Evolutionary conservation across 2,888 invertebrate genomes (phyloP).

Genomic region (Sarcophaga rosellei): DNA sequence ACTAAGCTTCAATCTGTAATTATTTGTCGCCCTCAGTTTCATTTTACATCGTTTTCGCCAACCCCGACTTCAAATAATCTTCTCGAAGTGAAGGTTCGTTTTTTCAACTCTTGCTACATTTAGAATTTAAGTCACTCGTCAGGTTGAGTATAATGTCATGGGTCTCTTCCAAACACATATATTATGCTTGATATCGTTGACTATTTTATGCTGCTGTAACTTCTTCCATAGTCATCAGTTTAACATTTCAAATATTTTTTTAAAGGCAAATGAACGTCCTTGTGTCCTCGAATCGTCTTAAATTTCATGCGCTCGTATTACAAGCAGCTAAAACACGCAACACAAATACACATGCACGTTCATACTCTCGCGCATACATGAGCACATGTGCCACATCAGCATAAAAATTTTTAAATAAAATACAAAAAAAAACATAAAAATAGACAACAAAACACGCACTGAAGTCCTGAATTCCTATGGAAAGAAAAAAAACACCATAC

Average conservation of each 20-base stretch:
- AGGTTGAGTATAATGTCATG: too few species aligned
- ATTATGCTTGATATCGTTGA: too few species aligned
- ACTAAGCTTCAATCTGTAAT: too few species aligned
- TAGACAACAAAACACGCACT: conserved; percentile 4
- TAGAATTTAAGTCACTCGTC: too few species aligned
- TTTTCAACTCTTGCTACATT: too few species aligned
- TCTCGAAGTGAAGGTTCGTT: too few species aligned
- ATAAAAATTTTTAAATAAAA: conserved; percentile 14
- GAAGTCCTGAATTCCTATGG: neutral
- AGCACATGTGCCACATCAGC: conserved; percentile 35
- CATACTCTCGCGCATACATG: conserved; percentile 17
- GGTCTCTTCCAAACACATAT: too few species aligned
- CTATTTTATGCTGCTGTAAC: neutral
- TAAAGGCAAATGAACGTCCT: conserved; percentile 63
- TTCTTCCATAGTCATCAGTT: neutral
- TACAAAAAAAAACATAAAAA: neutral
- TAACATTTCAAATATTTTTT: neutral
- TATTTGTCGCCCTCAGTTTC: too few species aligned
- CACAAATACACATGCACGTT: conserved; percentile 18
- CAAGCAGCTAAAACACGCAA: conserved; percentile 12
- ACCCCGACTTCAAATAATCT: too few species aligned
- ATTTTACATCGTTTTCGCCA: too few species aligned
- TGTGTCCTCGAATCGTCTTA: conserved; percentile 55
- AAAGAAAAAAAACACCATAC: too few species aligned
- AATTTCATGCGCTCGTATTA: conserved; percentile 31